Percentiles rank a stretch among this genome's conserved stretches.
These are phyloP conservation scores for Chelonus formosanus DNA, from an alignment of 2,888 invertebrate species.

Conservation along the genomic window DNA sequence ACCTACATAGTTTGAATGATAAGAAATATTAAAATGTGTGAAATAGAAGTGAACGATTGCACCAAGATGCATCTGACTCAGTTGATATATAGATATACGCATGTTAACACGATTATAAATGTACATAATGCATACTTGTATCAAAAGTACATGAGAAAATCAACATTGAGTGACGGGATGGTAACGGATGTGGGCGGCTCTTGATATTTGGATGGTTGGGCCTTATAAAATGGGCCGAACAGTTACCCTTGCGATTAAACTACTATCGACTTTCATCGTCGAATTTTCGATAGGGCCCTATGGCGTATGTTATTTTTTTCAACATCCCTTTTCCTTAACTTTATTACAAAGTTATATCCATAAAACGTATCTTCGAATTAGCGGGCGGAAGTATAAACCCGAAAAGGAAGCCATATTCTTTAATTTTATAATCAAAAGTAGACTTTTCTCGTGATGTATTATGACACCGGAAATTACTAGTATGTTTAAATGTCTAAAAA, in stretches of 20 bases:
- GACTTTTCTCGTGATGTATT: background rate
- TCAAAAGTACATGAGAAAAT: constrained; percentile 37
- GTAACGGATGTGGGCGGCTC: constrained; percentile 46
- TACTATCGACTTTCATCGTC: constrained; percentile 41
- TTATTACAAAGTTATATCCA: constrained; percentile 29
- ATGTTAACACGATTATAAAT: constrained; percentile 2
- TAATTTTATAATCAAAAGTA: constrained; percentile 4
- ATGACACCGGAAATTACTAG: background rate
- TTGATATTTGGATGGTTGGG: constrained; percentile 31
- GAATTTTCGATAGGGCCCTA: constrained; percentile 34
- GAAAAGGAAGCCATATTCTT: constrained; percentile 18
- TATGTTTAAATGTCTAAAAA: no score
- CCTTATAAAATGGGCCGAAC: constrained; percentile 27
- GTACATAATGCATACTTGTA: constrained; percentile 10
- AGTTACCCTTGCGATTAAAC: constrained; percentile 35
- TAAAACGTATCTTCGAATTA: constrained; percentile 34
- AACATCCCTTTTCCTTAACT: constrained; percentile 18
- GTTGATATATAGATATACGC: background rate
- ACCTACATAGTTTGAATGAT: no score
- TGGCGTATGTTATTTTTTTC: constrained; percentile 4
- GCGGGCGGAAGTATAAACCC: constrained; percentile 37
- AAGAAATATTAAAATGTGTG: background rate
- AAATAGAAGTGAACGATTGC: background rate
- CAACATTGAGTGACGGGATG: constrained; percentile 38
- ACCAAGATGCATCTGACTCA: background rate